These are phyloP conservation scores for Lanistes nyassanus DNA, from an alignment of 1,140 invertebrate species.

Conservation along the genomic window DNA sequence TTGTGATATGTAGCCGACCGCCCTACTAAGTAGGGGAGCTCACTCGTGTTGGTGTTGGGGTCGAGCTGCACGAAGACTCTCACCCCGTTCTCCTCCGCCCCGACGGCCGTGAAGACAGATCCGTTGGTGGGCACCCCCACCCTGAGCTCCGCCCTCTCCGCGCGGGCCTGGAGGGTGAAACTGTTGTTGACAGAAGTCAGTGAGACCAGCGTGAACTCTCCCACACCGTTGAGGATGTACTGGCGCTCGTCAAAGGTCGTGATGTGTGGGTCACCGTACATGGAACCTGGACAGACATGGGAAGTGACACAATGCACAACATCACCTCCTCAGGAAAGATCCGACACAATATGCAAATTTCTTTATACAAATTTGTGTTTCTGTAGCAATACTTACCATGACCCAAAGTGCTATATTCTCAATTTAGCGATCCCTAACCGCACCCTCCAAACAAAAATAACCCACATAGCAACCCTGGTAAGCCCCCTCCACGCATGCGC, in stretches of 20 bases:
- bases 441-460: too few relatives aligned
- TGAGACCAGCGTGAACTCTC: slow-evolving; percentile 77
- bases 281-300: slow-evolving; percentile 5
- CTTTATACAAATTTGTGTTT: too few relatives aligned
- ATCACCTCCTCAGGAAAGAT: background rate
- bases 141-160: background rate
- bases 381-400: too few relatives aligned
- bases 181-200: slow-evolving; percentile 8
- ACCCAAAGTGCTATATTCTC: too few relatives aligned
- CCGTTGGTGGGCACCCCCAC: slow-evolving; percentile 15
- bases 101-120: slow-evolving; percentile 36
- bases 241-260: slow-evolving; percentile 88
- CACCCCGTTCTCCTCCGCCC: slow-evolving; percentile 22
- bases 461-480: too few relatives aligned
- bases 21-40: too few relatives aligned
- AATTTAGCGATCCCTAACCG: too few relatives aligned
- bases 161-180: slow-evolving; percentile 35
- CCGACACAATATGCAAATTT: too few relatives aligned
- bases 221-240: slow-evolving; percentile 96
- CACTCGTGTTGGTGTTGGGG: background rate
- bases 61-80: slow-evolving; percentile 26
- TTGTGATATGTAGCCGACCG: too few relatives aligned
- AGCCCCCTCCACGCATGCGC: too few relatives aligned
- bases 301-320: background rate
- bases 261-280: slow-evolving; percentile 88